phyloP scores from a whole-genome alignment of 2,113 vertebrate species.

The Microcebus lehilahytsara region DNA sequence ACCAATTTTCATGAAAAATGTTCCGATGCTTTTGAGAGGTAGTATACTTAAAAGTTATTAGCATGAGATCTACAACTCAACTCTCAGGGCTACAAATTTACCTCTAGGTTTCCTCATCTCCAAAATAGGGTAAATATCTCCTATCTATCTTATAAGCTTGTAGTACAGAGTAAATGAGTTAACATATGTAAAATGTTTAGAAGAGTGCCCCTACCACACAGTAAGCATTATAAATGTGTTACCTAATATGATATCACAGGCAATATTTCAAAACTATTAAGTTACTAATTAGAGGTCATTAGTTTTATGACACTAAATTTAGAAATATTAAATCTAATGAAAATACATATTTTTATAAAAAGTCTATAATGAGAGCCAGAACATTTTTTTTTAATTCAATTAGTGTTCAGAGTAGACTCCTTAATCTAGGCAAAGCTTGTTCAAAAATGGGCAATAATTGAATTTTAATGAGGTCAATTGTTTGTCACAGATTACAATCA shows the following conservation, averaged over 20 bases:
- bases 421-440: not conserved
- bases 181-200: not conserved
- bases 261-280: not conserved
- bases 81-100: not conserved
- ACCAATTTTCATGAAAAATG: not conserved
- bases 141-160: not conserved
- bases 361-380: not conserved
- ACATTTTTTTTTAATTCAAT: not conserved
- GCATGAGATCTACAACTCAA: not conserved
- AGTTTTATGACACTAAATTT: not conserved
- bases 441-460: not conserved
- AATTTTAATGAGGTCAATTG: slow-evolving; percentile 31
- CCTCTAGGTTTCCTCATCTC: not conserved
- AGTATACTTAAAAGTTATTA: not conserved
- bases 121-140: not conserved
- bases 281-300: not conserved
- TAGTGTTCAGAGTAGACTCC: not conserved
- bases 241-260: not conserved
- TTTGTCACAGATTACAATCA: slow-evolving; percentile 16
- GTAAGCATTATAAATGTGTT: not conserved
- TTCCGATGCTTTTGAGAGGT: not conserved
- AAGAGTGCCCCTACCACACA: not conserved
- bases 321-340: not conserved
- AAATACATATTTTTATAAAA: not conserved
- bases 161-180: not conserved